These are phyloP conservation scores for Uloborus plumipes DNA, from an alignment of 2,888 invertebrate genomes.

Conservation along the genomic window DNA sequence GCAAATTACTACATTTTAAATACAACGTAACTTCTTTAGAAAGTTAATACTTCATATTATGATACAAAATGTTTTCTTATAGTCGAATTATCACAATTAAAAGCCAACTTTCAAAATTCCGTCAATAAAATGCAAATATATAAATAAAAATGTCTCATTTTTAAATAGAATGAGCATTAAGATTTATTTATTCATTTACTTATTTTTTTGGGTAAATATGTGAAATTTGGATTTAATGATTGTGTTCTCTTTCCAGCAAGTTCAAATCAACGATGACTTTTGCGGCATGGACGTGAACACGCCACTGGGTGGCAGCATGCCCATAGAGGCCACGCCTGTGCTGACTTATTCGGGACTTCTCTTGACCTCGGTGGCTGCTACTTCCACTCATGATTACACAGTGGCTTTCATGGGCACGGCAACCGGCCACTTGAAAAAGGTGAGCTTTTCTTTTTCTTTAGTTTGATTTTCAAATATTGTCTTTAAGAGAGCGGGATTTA, in stretches of 20 bases:
- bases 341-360: conserved; percentile 82
- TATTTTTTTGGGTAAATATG: background rate
- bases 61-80: too few relatives aligned
- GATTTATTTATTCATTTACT: too few relatives aligned
- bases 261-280: conserved; percentile 94
- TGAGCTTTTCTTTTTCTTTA: conserved; percentile 69
- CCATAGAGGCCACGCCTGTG: conserved; percentile 88
- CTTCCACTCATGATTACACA: conserved; percentile 94
- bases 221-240: background rate
- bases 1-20: too few relatives aligned
- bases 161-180: too few relatives aligned
- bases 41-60: too few relatives aligned
- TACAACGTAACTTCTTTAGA: too few relatives aligned
- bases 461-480: too few relatives aligned
- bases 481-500: too few relatives aligned
- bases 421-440: conserved; percentile 92
- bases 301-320: conserved; percentile 91
- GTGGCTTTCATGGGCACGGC: conserved; percentile 96
- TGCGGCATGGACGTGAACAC: conserved; percentile 97
- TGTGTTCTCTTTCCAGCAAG: conserved; percentile 75
- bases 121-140: too few relatives aligned
- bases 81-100: too few relatives aligned
- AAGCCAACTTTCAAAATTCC: too few relatives aligned
- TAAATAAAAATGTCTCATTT: too few relatives aligned
- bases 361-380: conserved; percentile 93